phyloP scores from a whole-genome alignment of 2,113 vertebrate species.

The Ochotona curzoniae region DNA sequence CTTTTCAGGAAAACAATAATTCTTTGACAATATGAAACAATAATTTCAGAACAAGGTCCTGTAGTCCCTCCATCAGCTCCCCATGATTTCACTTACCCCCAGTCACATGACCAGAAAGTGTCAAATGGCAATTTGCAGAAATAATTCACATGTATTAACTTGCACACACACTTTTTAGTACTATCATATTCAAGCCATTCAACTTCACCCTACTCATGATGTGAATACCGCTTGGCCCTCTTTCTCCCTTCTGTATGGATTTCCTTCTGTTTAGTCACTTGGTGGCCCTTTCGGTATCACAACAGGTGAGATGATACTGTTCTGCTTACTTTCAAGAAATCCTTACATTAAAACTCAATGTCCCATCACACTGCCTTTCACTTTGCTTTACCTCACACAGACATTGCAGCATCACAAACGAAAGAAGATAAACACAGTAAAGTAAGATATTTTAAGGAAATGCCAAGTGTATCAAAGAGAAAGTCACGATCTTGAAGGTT shows the following conservation, averaged over 20 bases:
- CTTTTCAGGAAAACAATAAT: not conserved
- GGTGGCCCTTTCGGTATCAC: too few relatives aligned
- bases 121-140: not conserved
- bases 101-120: not conserved
- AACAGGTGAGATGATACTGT: fast-evolving
- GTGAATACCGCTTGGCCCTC: not conserved
- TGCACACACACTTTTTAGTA: not conserved
- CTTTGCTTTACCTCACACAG: not conserved
- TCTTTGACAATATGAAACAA: not conserved
- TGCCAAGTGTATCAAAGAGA: not conserved
- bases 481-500: not conserved
- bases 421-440: not conserved
- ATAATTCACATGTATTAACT: not conserved
- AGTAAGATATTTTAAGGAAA: not conserved
- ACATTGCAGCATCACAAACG: not conserved
- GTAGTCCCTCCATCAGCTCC: fast-evolving
- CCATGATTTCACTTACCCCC: not conserved
- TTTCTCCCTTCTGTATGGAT: fast-evolving
- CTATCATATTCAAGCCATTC: not conserved
- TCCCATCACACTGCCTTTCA: not conserved
- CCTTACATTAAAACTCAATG: fast-evolving
- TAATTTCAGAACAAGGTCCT: not conserved
- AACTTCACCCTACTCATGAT: fast-evolving
- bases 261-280: not conserved
- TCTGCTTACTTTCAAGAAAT: too few relatives aligned